Evolutionary conservation across 2,113 vertebrate genomes (phyloP), one percentile per base, ranked within the genome.

Genomic region (Brachyhypopomus occidentalis): DNA sequence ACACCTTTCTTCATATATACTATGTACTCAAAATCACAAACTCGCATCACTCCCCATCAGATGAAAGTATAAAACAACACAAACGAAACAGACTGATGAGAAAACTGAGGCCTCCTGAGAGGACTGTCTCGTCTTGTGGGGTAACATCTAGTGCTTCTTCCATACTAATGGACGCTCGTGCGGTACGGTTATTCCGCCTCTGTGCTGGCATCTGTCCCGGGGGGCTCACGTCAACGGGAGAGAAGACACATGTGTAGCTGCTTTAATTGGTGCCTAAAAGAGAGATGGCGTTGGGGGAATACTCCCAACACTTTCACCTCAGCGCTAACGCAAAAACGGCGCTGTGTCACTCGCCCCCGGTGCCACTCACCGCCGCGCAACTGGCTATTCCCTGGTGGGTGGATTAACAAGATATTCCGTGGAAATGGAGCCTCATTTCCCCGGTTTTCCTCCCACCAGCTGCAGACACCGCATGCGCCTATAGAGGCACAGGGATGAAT

Each of bases 221-320:
- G 74, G 76, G 16, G 79, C 45, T 58, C 25, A 60, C 66, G 38
- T 36, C 60, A 52, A 19, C 25, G n/a, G 78, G 60, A 41, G 36
- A 62, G 78, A 84, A 77, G 74, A 55, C 72, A 64, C 56, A 71
- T 30, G 34, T 55, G 55, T 73, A 79, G 71, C 82, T 63, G 73
- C 45, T 67, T 77, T 84, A 84, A 84, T 72, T 84, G 83, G 78
- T 56, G 73, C 45, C 75, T 76, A 41, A 80, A 58, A 72, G 55
- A 76, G 69, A 69, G 59, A 30, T 34, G 74, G 52, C 38, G 64
- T 75, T 78, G 41, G 11, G 64, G 41, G 77, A 84, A 27, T 25
- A 52, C 58, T 58, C 14, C 16, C 59, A 12, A 25, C 74, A 62
- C 64, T 19, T 55, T 19, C 19, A 56, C 36, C 64, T 34, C 41